These are phyloP conservation scores for Apamea sordens DNA, from an alignment of 2,888 invertebrate species.

Conservation along the genomic window DNA sequence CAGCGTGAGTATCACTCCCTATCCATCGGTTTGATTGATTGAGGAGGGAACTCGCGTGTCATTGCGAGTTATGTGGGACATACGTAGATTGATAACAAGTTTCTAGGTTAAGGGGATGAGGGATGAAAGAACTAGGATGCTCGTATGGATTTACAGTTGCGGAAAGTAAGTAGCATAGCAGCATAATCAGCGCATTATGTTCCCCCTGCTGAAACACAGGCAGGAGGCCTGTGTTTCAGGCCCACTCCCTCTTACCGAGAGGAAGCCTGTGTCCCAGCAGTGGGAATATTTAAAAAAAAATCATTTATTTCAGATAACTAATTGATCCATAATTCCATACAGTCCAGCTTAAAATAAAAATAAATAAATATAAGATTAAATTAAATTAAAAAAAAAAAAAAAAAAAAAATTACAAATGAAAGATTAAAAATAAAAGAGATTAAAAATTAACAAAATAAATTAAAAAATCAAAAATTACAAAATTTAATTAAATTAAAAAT, in stretches of 20 bases:
- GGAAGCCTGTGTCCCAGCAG: background rate
- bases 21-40: slow-evolving; percentile 50
- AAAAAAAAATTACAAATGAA: too few species aligned
- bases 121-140: background rate
- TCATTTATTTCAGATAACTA: too few species aligned
- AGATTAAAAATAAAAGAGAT: too few species aligned
- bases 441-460: too few species aligned
- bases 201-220: background rate
- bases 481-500: too few species aligned
- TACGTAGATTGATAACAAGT: slow-evolving; percentile 14
- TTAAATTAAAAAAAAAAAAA: too few species aligned
- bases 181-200: background rate
- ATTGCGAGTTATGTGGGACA: slow-evolving; percentile 31
- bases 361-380: too few species aligned
- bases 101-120: background rate
- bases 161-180: background rate
- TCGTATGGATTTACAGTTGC: slow-evolving; percentile 4
- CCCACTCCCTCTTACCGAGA: too few species aligned
- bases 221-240: background rate
- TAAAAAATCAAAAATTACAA: too few species aligned
- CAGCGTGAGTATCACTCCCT: slow-evolving; percentile 27
- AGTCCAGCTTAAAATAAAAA: too few species aligned
- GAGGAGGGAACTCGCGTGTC: slow-evolving; percentile 37
- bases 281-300: too few species aligned
- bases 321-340: too few species aligned